Conservation (phyloP, 1,140 invertebrate genomes). For the Aphis craccivora region DNA sequence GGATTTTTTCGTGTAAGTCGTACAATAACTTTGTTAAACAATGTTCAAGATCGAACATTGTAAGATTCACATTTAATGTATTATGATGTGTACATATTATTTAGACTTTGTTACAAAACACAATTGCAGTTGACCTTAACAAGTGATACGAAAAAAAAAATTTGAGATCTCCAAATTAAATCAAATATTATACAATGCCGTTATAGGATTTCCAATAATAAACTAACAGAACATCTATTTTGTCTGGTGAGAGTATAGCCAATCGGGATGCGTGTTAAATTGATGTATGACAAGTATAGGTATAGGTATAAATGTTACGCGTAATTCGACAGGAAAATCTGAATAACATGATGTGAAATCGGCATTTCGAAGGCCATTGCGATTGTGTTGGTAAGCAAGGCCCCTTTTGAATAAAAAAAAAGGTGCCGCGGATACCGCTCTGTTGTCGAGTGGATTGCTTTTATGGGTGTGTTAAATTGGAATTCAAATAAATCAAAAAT, state of each 20-base stretch:
- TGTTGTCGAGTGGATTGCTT: no score
- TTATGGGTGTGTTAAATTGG: no score
- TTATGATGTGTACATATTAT: neutral
- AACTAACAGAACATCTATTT: neutral
- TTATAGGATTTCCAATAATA: neutral
- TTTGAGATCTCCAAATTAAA: neutral
- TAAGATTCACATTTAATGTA: neutral
- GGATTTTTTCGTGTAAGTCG: no score
- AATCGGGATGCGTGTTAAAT: neutral
- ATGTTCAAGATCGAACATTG: neutral
- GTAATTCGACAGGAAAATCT: neutral
- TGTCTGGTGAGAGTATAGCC: neutral
- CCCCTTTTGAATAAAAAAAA: neutral
- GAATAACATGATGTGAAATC: neutral
- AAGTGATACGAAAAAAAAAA: neutral
- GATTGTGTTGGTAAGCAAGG: neutral
- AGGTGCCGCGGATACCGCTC: neutral
- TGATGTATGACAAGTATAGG: neutral
- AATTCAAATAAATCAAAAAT: no score
- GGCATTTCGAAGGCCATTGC: neutral
- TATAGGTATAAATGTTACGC: neutral
- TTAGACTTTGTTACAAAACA: neutral
- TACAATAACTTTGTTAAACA: neutral
- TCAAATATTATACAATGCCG: no score
- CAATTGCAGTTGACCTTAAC: neutral